Conservation (phyloP, 2,113 vertebrate genomes). For the Arothron firmamentum region DNA sequence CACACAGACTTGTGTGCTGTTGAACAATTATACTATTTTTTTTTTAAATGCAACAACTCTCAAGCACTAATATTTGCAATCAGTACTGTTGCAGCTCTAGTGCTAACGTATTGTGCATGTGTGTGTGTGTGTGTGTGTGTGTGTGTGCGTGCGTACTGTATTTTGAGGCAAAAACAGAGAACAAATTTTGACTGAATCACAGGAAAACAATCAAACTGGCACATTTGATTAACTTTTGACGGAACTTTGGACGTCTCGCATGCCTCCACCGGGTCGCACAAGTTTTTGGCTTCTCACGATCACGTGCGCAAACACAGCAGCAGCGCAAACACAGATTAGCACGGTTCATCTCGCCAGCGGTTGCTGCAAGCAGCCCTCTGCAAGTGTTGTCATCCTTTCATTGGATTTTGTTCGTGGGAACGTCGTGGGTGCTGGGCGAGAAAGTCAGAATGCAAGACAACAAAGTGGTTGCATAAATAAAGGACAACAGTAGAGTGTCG, state of each 20-base stretch:
- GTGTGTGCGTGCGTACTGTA: background rate
- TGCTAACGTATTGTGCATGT: no score
- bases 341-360: slow-evolving; percentile 30
- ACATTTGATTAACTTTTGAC: slow-evolving; percentile 21
- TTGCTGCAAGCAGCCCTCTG: background rate
- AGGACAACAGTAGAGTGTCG: no score
- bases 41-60: no score
- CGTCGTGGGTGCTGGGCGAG: background rate
- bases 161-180: background rate
- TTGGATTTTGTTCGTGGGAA: background rate
- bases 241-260: slow-evolving; percentile 35
- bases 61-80: no score
- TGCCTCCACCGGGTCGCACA: slow-evolving; percentile 34
- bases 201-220: slow-evolving; percentile 5
- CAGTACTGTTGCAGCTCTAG: no score
- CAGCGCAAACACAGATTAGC: slow-evolving; percentile 16
- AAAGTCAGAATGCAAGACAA: background rate
- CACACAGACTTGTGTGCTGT: background rate
- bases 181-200: slow-evolving; percentile 1
- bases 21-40: no score
- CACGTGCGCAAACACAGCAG: slow-evolving; percentile 1
- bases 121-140: no score
- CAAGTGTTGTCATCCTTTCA: slow-evolving; percentile 3
- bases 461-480: no score
- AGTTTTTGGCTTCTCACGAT: slow-evolving; percentile 26